Evolutionary conservation across 2,888 invertebrate genomes (phyloP).

Genomic region (Acanthopleura granulata): DNA sequence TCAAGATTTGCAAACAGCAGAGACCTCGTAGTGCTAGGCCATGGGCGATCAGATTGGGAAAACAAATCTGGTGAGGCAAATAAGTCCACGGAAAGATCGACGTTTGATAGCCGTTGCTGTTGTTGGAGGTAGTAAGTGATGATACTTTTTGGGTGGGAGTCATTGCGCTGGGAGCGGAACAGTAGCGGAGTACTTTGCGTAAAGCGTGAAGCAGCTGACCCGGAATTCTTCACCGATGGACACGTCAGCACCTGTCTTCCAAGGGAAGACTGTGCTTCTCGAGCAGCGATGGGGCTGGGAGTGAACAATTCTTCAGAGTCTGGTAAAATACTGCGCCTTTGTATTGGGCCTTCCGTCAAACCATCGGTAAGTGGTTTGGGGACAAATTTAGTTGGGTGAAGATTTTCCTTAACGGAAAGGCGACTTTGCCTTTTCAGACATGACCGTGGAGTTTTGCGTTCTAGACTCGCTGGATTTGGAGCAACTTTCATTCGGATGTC

Average conservation of each 20-base stretch:
- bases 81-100: background rate
- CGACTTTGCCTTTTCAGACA: background rate
- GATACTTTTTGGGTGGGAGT: background rate
- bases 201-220: background rate
- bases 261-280: no score
- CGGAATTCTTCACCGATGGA: background rate
- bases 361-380: no score
- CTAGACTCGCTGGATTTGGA: background rate
- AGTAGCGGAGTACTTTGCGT: background rate
- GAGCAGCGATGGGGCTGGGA: background rate
- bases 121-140: background rate
- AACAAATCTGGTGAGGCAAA: conserved; percentile 12
- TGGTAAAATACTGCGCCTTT: background rate
- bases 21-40: background rate
- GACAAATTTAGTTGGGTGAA: background rate
- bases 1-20: background rate
- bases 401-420: background rate
- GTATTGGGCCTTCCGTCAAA: background rate
- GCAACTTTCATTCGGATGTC: conserved; percentile 8
- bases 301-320: conserved; percentile 4
- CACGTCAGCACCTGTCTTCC: background rate
- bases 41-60: background rate
- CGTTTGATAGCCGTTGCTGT: background rate
- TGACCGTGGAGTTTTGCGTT: background rate
- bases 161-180: background rate